Evolutionary conservation across 2,888 invertebrate genomes (phyloP), one percentile per base, ranked within the genome.

Genomic region (Heliconius hortense): DNA sequence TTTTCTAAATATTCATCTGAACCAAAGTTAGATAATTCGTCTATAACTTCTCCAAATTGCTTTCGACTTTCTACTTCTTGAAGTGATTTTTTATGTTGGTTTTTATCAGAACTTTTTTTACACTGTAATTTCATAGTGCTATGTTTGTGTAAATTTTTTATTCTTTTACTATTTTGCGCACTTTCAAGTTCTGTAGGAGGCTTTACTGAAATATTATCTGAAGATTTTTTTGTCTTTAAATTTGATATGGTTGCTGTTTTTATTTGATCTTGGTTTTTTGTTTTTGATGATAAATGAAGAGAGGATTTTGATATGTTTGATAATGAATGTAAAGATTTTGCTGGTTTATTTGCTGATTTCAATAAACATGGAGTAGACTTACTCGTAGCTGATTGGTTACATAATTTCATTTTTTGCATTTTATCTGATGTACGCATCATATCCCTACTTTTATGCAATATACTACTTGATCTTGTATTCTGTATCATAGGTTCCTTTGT

Each of bases 381-480:
- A 31, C 31, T 31, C 31, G 31, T 31, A 2, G 89, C 82, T 74
- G 89, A 86, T 13, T 81, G 72, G 82, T 86, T 91, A 43, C 87
- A 86, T 66, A 86, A 82, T 83, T 91, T 93, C 7, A 88, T 80
- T 84, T 90, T 93, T 82, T 92, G 91, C 18, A 93, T 76, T 85
- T 89, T 93, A 85, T 94, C 93, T 64, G 93, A 89, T 64, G 93
- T 94, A 15, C 94, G 87, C n/a, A 89, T 81, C 93, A 93, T 93
- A 80, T 93, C 93, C 82, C 94, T 89, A 74, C 93, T 92, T 81
- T 85, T 92, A 81, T 91, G 92, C 71, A 88, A 89, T 66, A 82
- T 82, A 78, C 31, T 69, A 82, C 56, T 56, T n/a, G 86, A 78
- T 67, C 81, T 73, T 60, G 84, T 76, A 81, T 88, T 90, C 31